These are phyloP conservation scores for Polyommatus iphigenia DNA, from an alignment of 2,888 invertebrate species.

Conservation along the genomic window DNA sequence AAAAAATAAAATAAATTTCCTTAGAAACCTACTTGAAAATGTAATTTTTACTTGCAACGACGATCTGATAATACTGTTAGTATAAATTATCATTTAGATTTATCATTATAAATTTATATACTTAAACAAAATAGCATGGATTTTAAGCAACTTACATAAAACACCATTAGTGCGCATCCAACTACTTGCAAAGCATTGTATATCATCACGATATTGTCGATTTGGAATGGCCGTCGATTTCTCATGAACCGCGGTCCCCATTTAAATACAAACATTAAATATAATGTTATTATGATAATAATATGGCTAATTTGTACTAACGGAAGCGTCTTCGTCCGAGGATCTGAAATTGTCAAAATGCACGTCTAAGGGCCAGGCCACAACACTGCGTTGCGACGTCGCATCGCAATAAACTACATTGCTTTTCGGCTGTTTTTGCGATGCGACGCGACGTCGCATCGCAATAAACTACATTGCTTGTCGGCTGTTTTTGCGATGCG, in stretches of 20 bases:
- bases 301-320: conserved; percentile 34
- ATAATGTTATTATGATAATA: conserved; percentile 29
- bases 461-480: no score
- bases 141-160: conserved; percentile 39
- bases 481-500: no score
- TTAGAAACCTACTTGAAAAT: not conserved
- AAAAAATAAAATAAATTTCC: not conserved
- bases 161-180: conserved; percentile 77
- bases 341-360: conserved; percentile 20
- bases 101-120: no score
- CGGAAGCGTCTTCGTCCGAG: conserved; percentile 1
- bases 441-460: no score
- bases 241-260: conserved; percentile 84
- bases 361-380: not conserved
- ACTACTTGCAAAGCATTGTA: conserved; percentile 37
- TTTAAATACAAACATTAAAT: conserved; percentile 35
- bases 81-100: no score
- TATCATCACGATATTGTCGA: conserved; percentile 38
- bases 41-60: not conserved
- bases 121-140: no score
- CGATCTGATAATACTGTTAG: no score
- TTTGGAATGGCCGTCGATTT: conserved; percentile 52
- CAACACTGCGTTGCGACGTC: no score
- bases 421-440: no score
- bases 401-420: no score